These are phyloP conservation scores for Acropora yongei DNA, from an alignment of 64 coral and sea anemone genomes.

Conservation along the genomic window DNA sequence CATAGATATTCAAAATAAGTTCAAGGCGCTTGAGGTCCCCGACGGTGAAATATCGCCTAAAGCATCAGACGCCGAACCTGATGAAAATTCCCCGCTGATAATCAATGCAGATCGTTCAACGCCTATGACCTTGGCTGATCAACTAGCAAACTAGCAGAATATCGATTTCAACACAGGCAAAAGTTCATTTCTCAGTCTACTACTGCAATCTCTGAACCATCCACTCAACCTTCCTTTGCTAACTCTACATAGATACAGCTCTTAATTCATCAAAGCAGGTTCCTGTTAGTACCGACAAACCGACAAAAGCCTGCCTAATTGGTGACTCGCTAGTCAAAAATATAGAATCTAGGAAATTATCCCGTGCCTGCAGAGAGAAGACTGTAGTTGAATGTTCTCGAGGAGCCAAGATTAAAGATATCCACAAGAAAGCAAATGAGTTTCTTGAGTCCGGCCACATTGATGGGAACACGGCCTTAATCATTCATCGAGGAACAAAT, in stretches of 20 bases:
- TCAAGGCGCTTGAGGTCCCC: neutral
- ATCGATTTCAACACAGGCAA: conserved; percentile 4
- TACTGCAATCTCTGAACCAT: conserved; percentile 4
- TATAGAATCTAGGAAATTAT: too few relatives aligned
- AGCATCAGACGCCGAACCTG: conserved; percentile 1
- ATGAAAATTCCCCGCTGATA: neutral
- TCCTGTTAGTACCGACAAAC: neutral
- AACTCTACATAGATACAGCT: conserved; percentile 7
- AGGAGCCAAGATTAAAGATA: too few relatives aligned
- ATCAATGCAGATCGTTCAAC: neutral
- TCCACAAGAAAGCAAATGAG: too few relatives aligned
- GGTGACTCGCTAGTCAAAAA: too few relatives aligned
- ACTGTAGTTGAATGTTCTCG: neutral
- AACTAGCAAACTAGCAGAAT: conserved; percentile 7
- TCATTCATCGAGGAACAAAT: too few relatives aligned
- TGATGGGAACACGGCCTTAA: too few relatives aligned
- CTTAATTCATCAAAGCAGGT: neutral
- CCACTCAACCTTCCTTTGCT: conserved; percentile 7
- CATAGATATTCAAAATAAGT: conserved; percentile 1
- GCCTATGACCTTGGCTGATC: conserved; percentile 8
- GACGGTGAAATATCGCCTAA: too few relatives aligned
- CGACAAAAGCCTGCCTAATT: too few relatives aligned
- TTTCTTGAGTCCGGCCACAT: too few relatives aligned
- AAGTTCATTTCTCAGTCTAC: conserved; percentile 6
- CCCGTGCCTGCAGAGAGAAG: conserved; percentile 5